Percentiles rank a stretch among this genome's conserved stretches.
Evolutionary conservation across 2,888 invertebrate genomes (phyloP).

Genomic region (Epinotia bilunana): DNA sequence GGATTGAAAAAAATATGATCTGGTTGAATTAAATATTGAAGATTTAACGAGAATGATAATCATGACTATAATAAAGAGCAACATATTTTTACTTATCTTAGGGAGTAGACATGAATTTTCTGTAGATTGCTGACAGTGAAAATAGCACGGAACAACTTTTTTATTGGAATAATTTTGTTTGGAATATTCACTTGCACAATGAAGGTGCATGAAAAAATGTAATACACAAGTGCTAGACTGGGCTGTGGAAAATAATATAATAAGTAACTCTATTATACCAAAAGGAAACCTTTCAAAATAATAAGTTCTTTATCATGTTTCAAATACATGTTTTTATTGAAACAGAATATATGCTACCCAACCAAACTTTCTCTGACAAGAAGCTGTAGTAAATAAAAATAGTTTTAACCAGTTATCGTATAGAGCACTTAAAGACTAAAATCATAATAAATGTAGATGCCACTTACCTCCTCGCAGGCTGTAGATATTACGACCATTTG

Average conservation of each 20-base stretch:
- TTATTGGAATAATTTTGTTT: conserved; percentile 22
- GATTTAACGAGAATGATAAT: too few relatives aligned
- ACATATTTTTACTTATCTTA: background rate
- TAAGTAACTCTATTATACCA: background rate
- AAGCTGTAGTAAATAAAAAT: too few relatives aligned
- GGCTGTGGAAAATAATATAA: background rate
- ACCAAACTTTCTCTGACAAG: too few relatives aligned
- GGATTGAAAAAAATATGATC: too few relatives aligned
- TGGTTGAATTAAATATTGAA: too few relatives aligned
- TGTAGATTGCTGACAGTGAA: conserved; percentile 3
- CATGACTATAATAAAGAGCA: too few relatives aligned
- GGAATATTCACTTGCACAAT: conserved; percentile 32
- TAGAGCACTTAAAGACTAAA: background rate
- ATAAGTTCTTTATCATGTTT: background rate
- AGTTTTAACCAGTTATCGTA: background rate
- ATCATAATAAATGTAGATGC: too few relatives aligned
- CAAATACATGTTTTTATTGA: background rate
- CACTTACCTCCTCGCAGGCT: background rate
- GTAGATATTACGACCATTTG: background rate
- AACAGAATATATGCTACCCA: too few relatives aligned
- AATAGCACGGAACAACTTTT: conserved; percentile 5
- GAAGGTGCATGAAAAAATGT: conserved; percentile 11
- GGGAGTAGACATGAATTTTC: background rate
- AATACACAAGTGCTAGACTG: background rate
- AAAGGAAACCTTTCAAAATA: background rate